phyloP scores from a whole-genome alignment of 2,113 vertebrate species.

The Tauraco erythrolophus region DNA sequence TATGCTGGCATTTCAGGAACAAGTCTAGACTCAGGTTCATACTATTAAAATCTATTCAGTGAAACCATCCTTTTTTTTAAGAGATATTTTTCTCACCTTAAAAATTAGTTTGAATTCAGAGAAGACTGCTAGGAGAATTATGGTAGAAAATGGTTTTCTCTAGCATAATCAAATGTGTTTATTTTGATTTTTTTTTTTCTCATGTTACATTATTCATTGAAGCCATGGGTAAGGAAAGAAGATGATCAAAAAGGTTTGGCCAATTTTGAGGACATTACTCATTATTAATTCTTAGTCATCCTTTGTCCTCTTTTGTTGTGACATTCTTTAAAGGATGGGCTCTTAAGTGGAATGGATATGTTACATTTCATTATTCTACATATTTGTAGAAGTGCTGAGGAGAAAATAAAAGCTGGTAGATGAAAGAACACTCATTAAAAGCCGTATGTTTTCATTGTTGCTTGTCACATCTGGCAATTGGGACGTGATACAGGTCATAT shows the following conservation, averaged over 20 bases:
- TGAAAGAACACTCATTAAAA: conserved; percentile 59
- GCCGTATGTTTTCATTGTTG: not conserved
- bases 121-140: not conserved
- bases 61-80: not conserved
- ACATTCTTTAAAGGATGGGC: not conserved
- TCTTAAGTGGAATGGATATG: not conserved
- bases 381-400: not conserved
- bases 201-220: not conserved
- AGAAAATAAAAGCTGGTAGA: conserved; percentile 12
- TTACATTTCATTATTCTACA: not conserved
- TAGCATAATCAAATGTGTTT: conserved; percentile 26
- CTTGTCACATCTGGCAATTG: conserved; percentile 25
- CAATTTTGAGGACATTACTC: not conserved
- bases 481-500: not conserved
- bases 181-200: not conserved
- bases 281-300: conserved; percentile 15
- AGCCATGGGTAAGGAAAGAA: not conserved
- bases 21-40: not conserved
- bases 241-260: conserved; percentile 5
- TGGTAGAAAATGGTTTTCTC: not conserved
- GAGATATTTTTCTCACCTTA: conserved; percentile 24
- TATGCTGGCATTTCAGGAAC: not conserved
- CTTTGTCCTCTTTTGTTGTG: conserved; percentile 3
- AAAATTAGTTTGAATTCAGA: conserved; percentile 9
- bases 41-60: not conserved